These are phyloP conservation scores for Parotocinclus haroldoi DNA, from an alignment of 2,797 vertebrate genomes.

Conservation along the genomic window DNA sequence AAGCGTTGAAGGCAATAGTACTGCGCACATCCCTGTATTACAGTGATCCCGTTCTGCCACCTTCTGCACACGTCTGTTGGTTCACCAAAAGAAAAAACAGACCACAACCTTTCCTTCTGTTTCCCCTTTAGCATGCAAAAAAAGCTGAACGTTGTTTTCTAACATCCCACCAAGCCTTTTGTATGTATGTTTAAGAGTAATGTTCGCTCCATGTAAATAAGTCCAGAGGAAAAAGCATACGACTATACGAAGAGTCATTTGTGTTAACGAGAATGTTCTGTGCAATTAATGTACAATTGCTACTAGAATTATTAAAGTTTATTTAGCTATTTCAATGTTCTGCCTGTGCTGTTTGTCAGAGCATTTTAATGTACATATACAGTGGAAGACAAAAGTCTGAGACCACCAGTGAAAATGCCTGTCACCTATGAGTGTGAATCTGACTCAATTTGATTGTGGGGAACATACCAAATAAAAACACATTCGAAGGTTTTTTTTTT, in stretches of 20 bases:
- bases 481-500: too few relatives aligned
- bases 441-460: too few relatives aligned
- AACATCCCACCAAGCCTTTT: constrained; percentile 41
- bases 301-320: constrained; percentile 90
- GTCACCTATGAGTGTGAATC: too few relatives aligned
- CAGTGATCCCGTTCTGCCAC: constrained; percentile 26
- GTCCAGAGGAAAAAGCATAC: constrained; percentile 63
- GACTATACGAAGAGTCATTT: constrained; percentile 75
- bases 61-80: constrained; percentile 7
- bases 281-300: constrained; percentile 89
- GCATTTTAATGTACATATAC: too few relatives aligned
- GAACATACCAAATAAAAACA: too few relatives aligned
- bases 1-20: constrained; percentile 38
- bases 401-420: too few relatives aligned
- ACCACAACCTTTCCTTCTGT: constrained; percentile 2
- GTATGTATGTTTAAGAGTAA: constrained; percentile 60
- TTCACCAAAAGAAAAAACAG: constrained; percentile 3
- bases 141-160: constrained; percentile 31
- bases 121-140: constrained; percentile 38
- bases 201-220: constrained; percentile 75
- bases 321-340: constrained; percentile 85
- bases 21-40: constrained; percentile 23
- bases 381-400: too few relatives aligned
- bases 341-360: constrained; percentile 30
- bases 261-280: constrained; percentile 76